Evolutionary conservation across 2,113 vertebrate genomes (phyloP), one percentile per base, ranked within the genome.

Genomic region (Antigone vipio): DNA sequence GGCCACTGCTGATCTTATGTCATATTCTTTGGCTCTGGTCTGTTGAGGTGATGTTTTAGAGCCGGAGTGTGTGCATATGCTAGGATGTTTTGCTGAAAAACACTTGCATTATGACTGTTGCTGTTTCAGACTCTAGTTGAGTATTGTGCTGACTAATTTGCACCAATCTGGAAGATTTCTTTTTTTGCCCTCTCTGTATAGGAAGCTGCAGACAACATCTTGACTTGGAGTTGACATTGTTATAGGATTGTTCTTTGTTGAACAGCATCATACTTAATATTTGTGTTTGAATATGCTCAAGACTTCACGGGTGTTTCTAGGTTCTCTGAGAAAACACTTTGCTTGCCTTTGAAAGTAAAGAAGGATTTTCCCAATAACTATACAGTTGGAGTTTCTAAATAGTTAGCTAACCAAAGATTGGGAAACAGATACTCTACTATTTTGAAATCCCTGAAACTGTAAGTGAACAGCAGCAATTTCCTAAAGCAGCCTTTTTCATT

Each of bases 401-500:
- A 84, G 63, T 55, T 82, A 47, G 34, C 26, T 81, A 67, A 67
- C 26, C 29, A 52, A 84, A 87, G 44, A n/a, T 21, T 44, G 27
- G 26, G 47, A 81, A 89, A 63, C 44, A 62, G 11, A 34, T 82
- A 26, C 11, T 59, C 8, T 45, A 3, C n/a, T 89, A 3, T 74
- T 92, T 78, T 87, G 86, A 85, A 87, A 89, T 73, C 12, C 21
- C 49, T 85, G 45, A 62, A 85, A 49, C 67, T 17, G 20, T n/a
- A 83, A 76, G 38, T 45, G 78, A 74, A 52, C 32, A 80, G 26
- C 12, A 82, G 55, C 42, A 85, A 16, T 69, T 88, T 83, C 53
- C 26, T 89, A 62, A 85, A 89, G 30, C 22, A 73, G 21, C 29
- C 0, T 34, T 89, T 90, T 89, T 90, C 6, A 12, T 92, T 71